A percentile compares a stretch with the other conserved stretches of the same genome.
Evolutionary conservation across 2,113 vertebrate species (phyloP).

Genomic region (Cochlearius cochlearius): DNA sequence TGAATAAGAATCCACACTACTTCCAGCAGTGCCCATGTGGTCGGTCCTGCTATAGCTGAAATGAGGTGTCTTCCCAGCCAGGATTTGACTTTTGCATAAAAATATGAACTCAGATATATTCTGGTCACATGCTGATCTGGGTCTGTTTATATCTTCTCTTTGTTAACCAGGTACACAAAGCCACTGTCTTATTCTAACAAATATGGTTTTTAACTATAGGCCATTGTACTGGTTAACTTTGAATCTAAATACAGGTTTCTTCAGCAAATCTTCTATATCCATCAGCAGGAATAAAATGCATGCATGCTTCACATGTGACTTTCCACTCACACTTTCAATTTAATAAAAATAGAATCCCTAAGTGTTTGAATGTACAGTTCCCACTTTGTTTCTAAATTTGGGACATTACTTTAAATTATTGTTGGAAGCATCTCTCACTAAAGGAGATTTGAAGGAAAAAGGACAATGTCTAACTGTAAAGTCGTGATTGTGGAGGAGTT

Average conservation of each 20-base stretch:
- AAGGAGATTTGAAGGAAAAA: conserved; percentile 23
- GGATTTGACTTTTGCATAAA: background rate
- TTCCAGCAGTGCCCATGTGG: background rate
- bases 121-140: background rate
- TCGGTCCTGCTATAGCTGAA: background rate
- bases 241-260: background rate
- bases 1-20: background rate
- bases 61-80: background rate
- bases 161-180: background rate
- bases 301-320: conserved; percentile 25
- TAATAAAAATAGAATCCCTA: conserved; percentile 59
- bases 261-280: background rate
- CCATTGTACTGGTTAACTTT: background rate
- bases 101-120: background rate
- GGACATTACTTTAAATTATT: conserved; percentile 32
- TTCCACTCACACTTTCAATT: conserved; percentile 53
- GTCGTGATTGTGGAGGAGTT: conserved; percentile 45
- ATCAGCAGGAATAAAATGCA: background rate
- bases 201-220: background rate
- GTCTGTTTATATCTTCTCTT: background rate
- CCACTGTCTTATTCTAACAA: background rate
- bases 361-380: conserved; percentile 57
- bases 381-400: conserved; percentile 65
- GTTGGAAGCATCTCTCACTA: conserved; percentile 35
- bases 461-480: conserved; percentile 42